Conservation (phyloP, 1,140 invertebrate genomes). For the Globodera ellingtonae region DNA sequence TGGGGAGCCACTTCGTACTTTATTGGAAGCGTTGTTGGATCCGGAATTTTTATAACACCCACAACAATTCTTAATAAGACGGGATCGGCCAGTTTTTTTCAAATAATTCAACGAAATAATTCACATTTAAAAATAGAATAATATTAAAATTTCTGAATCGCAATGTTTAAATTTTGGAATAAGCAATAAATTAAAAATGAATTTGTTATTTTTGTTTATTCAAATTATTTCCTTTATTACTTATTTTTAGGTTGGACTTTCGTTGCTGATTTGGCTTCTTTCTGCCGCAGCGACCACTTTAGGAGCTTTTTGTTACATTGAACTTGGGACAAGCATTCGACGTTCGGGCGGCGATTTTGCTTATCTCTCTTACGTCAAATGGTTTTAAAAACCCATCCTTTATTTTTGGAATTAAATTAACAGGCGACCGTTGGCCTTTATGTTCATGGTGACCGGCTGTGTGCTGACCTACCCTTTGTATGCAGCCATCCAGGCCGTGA, state of each 20-base stretch:
- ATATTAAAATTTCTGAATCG: no score
- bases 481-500: conserved; percentile 17
- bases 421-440: conserved; percentile 47
- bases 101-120: background rate
- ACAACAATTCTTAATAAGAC: conserved; percentile 67
- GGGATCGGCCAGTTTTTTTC: conserved; percentile 37
- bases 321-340: conserved; percentile 53
- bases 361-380: conserved; percentile 55
- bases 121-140: background rate
- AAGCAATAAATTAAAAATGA: no score
- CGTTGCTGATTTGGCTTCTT: conserved; percentile 9
- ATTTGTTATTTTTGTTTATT: no score
- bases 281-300: conserved; percentile 12
- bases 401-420: conserved; percentile 1
- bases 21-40: conserved; percentile 89
- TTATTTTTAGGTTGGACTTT: conserved; percentile 1
- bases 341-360: conserved; percentile 55
- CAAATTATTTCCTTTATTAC: background rate
- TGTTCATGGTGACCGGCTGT: conserved; percentile 48
- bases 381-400: conserved; percentile 17
- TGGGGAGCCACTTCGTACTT: conserved; percentile 69
- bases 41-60: conserved; percentile 90
- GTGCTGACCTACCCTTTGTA: conserved; percentile 45
- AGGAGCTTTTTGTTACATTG: conserved; percentile 64
- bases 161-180: no score